Base-by-base conservation (phyloP, 2,888 invertebrate genomes). In the Agonum fuliginosum region DNA sequence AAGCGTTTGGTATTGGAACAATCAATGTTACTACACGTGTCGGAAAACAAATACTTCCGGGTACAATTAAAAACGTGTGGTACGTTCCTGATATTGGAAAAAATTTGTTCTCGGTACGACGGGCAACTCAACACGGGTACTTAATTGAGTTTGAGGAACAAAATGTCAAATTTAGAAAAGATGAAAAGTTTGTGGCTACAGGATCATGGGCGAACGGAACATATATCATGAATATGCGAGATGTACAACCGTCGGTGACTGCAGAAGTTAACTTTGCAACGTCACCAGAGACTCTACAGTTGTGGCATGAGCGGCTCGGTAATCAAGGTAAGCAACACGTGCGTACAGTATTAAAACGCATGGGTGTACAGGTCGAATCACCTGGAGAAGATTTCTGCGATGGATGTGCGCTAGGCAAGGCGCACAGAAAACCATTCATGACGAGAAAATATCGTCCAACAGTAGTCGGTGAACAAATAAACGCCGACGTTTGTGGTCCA, bases 41-140 rank as follows among this genome's bases (percentile, higher is more conserved):
- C 6, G 24, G 34, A 8, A 41, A 24, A 14, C 6, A 19, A 5
- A 73, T 73, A 74, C 2, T n/a, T 22, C 10, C 48, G n/a, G 48
- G 72, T 30, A 43, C 37, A 14, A 22, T 78, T 12, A 37, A 48
- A 10, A 54, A 74, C 17, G 78, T 73, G 5, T 78, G 73, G 78
- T 78, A 69, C 20, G 69, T 74, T 19, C 69, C 78, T 10, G 34
- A 78, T n/a, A 78, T 73, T 6, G 24, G 54, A 1, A 46, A 46
- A 51, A 58, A 78, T 62, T 24, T 71, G 27, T 78, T 75, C 70
- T 78, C 71, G 46, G 71, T 71, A 2, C 65, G 30, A 2, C 8
- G 34, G 0, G 30, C 34, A 2, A 14, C 65, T 14, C 34, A 30
- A 30, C 5, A 37, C 14, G 34, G 48, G 8, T 46, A 46, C 19